These are phyloP conservation scores for Nematopogon swammerdamellus DNA, from an alignment of 2,888 invertebrate species.

Conservation along the genomic window DNA sequence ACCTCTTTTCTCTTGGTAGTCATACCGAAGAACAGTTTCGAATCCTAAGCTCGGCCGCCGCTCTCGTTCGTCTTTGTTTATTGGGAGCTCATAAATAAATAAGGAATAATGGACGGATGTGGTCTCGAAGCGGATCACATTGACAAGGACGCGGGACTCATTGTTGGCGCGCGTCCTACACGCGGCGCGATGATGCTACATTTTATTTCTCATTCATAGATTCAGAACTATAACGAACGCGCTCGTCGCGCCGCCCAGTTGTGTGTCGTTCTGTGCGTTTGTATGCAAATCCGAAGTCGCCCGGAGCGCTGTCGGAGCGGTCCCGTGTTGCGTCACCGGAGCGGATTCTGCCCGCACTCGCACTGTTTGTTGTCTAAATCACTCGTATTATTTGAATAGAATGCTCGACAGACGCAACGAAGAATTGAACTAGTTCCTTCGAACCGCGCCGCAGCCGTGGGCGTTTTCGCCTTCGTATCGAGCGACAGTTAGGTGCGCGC, in stretches of 20 bases:
- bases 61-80: conserved; percentile 19
- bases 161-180: conserved; percentile 51
- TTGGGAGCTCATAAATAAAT: conserved; percentile 46
- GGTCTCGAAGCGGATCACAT: conserved; percentile 53
- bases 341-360: conserved; percentile 37
- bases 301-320: conserved; percentile 41
- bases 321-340: conserved; percentile 24
- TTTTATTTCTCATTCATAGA: conserved; percentile 51
- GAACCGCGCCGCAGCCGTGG: background rate
- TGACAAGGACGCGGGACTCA: conserved; percentile 53
- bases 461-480: background rate
- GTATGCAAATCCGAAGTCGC: conserved; percentile 45
- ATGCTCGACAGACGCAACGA: conserved; percentile 44
- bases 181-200: conserved; percentile 20
- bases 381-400: conserved; percentile 54
- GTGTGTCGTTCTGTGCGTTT: conserved; percentile 42
- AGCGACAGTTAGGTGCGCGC: background rate
- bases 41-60: background rate
- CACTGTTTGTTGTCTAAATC: conserved; percentile 52
- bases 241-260: conserved; percentile 29
- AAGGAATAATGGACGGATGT: conserved; percentile 54
- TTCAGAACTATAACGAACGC: conserved; percentile 53
- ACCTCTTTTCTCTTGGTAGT: no score
- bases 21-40: no score
- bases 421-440: conserved; percentile 42